phyloP scores from a whole-genome alignment of 2,113 vertebrate species.

The Leucoraja erinaceus region DNA sequence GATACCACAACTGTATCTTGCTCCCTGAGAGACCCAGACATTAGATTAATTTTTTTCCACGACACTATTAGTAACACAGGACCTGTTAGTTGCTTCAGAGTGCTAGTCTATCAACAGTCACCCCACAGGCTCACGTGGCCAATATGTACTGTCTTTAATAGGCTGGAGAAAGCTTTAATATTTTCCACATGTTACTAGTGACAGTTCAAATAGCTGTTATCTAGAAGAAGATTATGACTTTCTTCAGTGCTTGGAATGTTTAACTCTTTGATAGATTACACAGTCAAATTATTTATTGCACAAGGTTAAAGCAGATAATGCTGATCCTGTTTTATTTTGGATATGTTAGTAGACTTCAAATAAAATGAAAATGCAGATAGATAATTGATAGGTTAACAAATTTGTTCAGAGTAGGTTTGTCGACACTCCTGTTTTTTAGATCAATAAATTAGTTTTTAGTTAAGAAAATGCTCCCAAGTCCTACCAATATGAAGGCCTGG shows the following conservation, averaged over 20 bases:
- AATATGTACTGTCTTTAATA: not conserved
- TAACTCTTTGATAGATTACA: not conserved
- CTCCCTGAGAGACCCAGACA: not conserved
- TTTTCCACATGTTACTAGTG: constrained; percentile 31
- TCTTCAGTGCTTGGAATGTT: constrained; percentile 7
- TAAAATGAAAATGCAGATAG: not conserved
- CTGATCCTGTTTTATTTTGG: not conserved
- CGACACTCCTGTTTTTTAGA: not conserved
- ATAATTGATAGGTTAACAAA: not conserved
- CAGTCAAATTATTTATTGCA: not conserved
- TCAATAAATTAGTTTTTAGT: not conserved
- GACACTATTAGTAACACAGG: constrained; percentile 22
- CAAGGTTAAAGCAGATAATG: not conserved
- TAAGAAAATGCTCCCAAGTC: no score
- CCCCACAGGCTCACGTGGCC: not conserved
- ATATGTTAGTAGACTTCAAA: not conserved
- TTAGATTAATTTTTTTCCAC: constrained; percentile 31
- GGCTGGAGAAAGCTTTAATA: constrained; percentile 7
- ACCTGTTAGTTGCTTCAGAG: constrained; percentile 7
- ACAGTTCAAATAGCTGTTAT: constrained; percentile 23
- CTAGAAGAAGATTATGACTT: not conserved
- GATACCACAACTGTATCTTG: constrained; percentile 24
- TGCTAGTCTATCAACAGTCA: constrained; percentile 15
- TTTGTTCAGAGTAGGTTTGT: not conserved
- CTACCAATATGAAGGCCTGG: no score